Conservation (phyloP, 2,113 vertebrate genomes). For the chimpanzee (Pan troglodytes) region DNA sequence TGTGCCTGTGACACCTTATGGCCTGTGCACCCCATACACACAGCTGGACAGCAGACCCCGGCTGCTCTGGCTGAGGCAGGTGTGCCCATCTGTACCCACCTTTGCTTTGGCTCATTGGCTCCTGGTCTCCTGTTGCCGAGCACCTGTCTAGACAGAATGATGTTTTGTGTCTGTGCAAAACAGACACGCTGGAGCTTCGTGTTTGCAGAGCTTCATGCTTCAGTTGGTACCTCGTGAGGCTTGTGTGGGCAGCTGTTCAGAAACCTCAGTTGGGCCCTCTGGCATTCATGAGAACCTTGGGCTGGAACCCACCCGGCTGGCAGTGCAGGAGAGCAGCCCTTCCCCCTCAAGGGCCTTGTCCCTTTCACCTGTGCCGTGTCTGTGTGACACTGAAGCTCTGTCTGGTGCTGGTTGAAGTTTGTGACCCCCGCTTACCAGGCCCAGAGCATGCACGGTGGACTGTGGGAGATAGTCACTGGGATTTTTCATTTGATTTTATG, state of each 20-base stretch:
- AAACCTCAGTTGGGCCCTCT: not conserved
- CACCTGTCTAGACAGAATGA: not conserved
- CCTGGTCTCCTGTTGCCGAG: not conserved
- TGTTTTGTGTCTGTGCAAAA: not conserved
- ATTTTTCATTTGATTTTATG: not conserved
- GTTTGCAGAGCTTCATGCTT: not conserved
- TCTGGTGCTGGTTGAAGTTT: not conserved
- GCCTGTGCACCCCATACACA: not conserved
- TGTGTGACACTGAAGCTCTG: no score
- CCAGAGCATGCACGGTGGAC: rapidly evolving
- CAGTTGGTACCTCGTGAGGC: not conserved
- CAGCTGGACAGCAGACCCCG: not conserved
- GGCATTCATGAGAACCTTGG: not conserved
- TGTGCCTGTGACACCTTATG: rapidly evolving
- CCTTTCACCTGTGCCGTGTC: no score
- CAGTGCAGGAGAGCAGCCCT: not conserved
- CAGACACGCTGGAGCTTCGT: not conserved
- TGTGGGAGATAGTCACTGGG: not conserved
- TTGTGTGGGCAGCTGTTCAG: not conserved
- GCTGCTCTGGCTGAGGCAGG: not conserved
- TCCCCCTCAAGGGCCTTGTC: not conserved
- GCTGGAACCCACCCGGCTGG: not conserved
- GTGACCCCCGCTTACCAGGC: rapidly evolving
- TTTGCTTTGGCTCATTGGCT: not conserved
- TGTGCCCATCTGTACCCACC: not conserved